These are phyloP conservation scores for Stenolophus ochropezus DNA, from an alignment of 2,888 invertebrate genomes.

Conservation along the genomic window DNA sequence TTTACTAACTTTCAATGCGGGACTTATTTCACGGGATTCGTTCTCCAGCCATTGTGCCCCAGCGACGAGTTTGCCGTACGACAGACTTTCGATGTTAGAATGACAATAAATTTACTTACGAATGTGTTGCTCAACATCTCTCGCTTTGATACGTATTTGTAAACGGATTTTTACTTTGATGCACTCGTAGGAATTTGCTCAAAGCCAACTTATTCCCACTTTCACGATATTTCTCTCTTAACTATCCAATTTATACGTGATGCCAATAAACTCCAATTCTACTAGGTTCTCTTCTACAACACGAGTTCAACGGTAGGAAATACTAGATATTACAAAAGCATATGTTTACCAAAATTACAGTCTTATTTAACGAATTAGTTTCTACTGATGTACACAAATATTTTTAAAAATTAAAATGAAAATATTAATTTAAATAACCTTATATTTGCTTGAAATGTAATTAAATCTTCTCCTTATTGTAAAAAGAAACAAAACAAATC, in stretches of 20 bases:
- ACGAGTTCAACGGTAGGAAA: too few species aligned
- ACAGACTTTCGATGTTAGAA: slow-evolving; percentile 18
- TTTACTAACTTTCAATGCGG: slow-evolving; percentile 42
- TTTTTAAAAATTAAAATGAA: too few species aligned
- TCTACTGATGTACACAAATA: too few species aligned
- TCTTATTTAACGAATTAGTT: too few species aligned
- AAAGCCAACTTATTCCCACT: background rate
- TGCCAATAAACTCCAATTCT: background rate
- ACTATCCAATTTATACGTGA: background rate
- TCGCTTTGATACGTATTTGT: slow-evolving; percentile 27
- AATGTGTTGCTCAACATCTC: background rate
- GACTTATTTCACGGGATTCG: slow-evolving; percentile 40
- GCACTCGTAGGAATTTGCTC: background rate
- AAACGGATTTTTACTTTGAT: slow-evolving; percentile 36
- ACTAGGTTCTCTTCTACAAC: too few species aligned
- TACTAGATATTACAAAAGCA: too few species aligned
- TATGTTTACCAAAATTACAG: too few species aligned
- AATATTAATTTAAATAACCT: too few species aligned
- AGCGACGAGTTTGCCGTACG: background rate
- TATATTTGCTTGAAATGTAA: too few species aligned
- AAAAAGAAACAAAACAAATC: too few species aligned
- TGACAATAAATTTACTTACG: slow-evolving; percentile 38
- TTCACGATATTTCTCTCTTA: background rate
- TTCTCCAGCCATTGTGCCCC: slow-evolving; percentile 22
- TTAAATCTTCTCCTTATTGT: too few species aligned